Percentiles rank a stretch among this genome's conserved stretches.
Evolutionary conservation across 2,113 vertebrate species (phyloP).

Genomic region (Chaetura pelagica): DNA sequence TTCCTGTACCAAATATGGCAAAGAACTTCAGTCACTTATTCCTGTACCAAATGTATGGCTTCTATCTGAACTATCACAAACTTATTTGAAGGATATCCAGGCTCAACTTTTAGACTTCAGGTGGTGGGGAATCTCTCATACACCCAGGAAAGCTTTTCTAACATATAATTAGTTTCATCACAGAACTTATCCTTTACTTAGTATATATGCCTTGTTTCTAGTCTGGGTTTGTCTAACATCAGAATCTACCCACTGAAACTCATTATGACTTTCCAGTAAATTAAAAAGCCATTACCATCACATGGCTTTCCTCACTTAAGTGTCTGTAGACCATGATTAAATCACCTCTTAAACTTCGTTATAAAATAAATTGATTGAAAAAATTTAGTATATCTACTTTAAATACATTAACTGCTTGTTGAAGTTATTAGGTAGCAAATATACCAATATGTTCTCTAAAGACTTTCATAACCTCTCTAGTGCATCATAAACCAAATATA

Average conservation of each 20-base stretch:
- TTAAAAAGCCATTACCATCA: slow-evolving; percentile 31
- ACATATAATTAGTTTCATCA: not conserved
- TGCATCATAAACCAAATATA: not conserved
- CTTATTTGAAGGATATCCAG: not conserved
- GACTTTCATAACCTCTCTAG: not conserved
- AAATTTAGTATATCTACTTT: slow-evolving; percentile 13
- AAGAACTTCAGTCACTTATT: not conserved
- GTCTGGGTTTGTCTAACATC: not conserved
- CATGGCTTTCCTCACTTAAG: slow-evolving; percentile 29
- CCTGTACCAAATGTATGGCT: not conserved
- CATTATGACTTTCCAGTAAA: slow-evolving; percentile 11
- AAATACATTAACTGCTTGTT: slow-evolving; percentile 28
- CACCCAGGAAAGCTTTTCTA: not conserved
- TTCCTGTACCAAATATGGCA: not conserved
- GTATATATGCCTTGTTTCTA: not conserved
- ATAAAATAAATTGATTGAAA: slow-evolving; percentile 39
- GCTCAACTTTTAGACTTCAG: not conserved
- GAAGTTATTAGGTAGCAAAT: slow-evolving; percentile 44
- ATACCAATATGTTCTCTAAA: not conserved
- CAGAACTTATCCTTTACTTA: no score
- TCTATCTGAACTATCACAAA: not conserved
- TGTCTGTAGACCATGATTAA: slow-evolving; percentile 20
- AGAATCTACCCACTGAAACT: not conserved
- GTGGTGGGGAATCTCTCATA: not conserved
- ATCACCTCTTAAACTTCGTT: slow-evolving; percentile 4